Conservation (phyloP, 2,888 invertebrate genomes). For the Dicycla oo region DNA sequence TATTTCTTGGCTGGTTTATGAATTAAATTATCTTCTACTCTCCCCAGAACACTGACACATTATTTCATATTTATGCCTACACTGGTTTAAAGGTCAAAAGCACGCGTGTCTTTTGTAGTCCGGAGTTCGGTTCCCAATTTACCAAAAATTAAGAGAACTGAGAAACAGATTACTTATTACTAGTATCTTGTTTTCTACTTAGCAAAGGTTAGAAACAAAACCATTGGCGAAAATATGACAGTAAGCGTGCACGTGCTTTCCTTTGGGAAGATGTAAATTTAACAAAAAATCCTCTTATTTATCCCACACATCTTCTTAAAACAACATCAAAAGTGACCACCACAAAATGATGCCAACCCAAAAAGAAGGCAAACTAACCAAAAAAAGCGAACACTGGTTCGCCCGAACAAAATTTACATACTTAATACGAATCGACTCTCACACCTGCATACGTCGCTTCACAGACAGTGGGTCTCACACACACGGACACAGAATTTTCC, state of each 20-base stretch:
- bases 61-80: neutral
- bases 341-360: constrained; percentile 22
- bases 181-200: neutral
- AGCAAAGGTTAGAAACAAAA: neutral
- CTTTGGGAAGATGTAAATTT: neutral
- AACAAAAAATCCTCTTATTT: constrained; percentile 12
- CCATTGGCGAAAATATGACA: neutral
- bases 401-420: constrained; percentile 67
- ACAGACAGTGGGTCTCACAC: constrained; percentile 30
- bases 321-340: constrained; percentile 42
- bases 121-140: neutral
- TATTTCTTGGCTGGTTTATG: neutral
- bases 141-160: neutral
- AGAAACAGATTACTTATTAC: neutral
- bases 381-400: constrained; percentile 60
- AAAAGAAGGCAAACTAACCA: constrained; percentile 51
- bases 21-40: neutral
- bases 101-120: neutral
- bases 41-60: too few relatives aligned
- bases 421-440: constrained; percentile 68
- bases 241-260: neutral
- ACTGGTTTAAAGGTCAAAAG: neutral
- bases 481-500: constrained; percentile 37
- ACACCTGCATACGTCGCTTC: constrained; percentile 15
- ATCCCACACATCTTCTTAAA: constrained; percentile 23